A percentile compares a stretch with the other conserved stretches of the same genome.
Evolutionary conservation across 2,888 invertebrate species (phyloP).

Genomic region (Nephrotoma guestfalica): DNA sequence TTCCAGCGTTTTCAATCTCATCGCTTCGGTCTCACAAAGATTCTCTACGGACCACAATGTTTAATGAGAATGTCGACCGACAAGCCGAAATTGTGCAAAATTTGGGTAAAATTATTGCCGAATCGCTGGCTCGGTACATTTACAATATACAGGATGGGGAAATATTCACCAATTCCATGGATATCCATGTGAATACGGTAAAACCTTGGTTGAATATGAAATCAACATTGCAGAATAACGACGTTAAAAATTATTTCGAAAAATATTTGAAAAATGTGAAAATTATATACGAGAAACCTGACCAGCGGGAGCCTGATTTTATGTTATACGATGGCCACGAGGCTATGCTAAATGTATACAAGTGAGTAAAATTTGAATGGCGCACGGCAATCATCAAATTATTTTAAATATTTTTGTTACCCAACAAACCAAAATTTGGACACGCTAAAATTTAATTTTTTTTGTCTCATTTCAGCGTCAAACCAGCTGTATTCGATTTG

Average conservation of each 20-base stretch:
- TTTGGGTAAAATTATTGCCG: slow-evolving; percentile 63
- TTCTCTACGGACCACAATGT: slow-evolving; percentile 25
- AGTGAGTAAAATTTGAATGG: slow-evolving; percentile 36
- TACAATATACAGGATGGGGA: slow-evolving; percentile 54
- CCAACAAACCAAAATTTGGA: too few relatives aligned
- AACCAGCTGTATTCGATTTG: slow-evolving; percentile 95
- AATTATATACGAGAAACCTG: slow-evolving; percentile 50
- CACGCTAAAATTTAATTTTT: neutral
- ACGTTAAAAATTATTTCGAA: slow-evolving; percentile 55
- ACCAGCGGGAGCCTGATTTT: slow-evolving; percentile 85
- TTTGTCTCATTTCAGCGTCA: slow-evolving; percentile 56
- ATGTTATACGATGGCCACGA: slow-evolving; percentile 74
- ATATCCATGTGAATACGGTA: slow-evolving; percentile 42
- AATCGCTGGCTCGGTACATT: slow-evolving; percentile 68
- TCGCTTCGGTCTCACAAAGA: slow-evolving; percentile 36
- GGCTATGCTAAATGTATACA: slow-evolving; percentile 73
- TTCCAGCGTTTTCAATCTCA: slow-evolving; percentile 86
- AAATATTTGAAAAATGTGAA: slow-evolving; percentile 68
- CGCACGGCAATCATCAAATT: neutral
- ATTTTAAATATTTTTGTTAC: neutral
- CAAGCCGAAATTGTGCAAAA: slow-evolving; percentile 15
- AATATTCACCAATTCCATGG: slow-evolving; percentile 61
- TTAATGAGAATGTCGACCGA: slow-evolving; percentile 20
- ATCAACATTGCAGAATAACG: slow-evolving; percentile 50
- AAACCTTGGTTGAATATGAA: slow-evolving; percentile 61